Evolutionary conservation across 2,113 vertebrate genomes (phyloP).

Genomic region (Haemorhous mexicanus): DNA sequence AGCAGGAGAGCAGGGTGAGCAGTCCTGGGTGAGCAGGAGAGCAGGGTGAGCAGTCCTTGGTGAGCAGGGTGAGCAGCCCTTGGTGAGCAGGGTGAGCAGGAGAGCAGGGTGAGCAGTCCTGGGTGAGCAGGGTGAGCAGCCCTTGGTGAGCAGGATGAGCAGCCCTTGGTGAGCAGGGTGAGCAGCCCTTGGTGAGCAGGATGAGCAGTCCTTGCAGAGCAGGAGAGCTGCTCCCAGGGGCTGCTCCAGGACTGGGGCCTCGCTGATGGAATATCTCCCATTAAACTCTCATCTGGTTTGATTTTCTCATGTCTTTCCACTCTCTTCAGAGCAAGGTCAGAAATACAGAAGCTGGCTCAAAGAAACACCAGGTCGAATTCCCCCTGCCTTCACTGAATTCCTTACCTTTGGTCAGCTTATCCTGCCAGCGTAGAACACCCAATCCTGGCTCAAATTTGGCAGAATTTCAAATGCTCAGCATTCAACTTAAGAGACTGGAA

Average conservation of each 20-base stretch:
- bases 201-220: background rate
- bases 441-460: background rate
- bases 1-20: background rate
- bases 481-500: constrained; percentile 29
- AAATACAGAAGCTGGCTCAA: constrained; percentile 41
- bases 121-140: too few species aligned
- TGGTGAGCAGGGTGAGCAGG: too few species aligned
- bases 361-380: background rate
- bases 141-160: background rate
- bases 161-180: background rate
- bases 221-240: background rate
- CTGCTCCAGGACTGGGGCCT: background rate
- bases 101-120: too few species aligned
- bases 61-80: too few species aligned
- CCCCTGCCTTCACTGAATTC: background rate
- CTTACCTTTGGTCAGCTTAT: constrained; percentile 28
- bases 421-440: background rate
- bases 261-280: background rate
- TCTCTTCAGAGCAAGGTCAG: background rate
- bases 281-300: background rate
- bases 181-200: too few species aligned
- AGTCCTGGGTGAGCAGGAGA: background rate
- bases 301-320: background rate
- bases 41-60: background rate
- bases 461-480: constrained; percentile 1